phyloP scores from a whole-genome alignment of 2,797 vertebrate species.

The Ctenosaura bakeri region DNA sequence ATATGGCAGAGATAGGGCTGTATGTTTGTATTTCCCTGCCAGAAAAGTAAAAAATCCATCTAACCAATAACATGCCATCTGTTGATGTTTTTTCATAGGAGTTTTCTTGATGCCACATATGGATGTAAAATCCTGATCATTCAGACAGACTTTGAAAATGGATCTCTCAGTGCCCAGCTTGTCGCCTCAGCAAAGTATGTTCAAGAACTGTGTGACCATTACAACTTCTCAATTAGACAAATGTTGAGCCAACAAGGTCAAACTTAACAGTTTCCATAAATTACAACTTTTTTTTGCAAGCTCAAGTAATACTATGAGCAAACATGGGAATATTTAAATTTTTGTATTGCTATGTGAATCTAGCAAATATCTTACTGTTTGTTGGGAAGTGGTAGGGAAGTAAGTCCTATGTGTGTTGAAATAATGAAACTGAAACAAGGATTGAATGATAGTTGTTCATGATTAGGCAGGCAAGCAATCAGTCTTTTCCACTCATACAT shows the following conservation, averaged over 20 bases:
- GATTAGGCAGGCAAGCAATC: background rate
- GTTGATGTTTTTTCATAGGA: conserved; percentile 79
- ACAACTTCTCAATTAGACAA: background rate
- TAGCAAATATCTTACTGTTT: background rate
- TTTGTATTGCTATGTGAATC: background rate
- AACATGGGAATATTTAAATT: background rate
- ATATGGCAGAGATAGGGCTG: background rate
- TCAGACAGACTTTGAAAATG: conserved; percentile 92
- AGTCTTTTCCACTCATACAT: background rate
- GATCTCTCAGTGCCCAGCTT: conserved; percentile 87
- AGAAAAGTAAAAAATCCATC: background rate
- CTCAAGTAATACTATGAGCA: background rate
- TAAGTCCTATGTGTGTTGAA: background rate
- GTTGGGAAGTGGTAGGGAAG: background rate
- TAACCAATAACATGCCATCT: conserved; percentile 65
- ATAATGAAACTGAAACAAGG: background rate
- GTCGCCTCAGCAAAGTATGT: conserved; percentile 93
- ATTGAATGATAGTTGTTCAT: background rate
- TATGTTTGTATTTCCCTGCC: background rate
- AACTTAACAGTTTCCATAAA: background rate
- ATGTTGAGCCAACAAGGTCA: background rate
- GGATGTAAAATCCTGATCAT: conserved; percentile 89
- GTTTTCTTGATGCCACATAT: conserved; percentile 78
- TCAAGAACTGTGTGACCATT: background rate
- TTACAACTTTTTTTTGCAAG: background rate